Base-by-base conservation (phyloP, 2,888 invertebrate species). In the Pristionchus entomophagus region DNA sequence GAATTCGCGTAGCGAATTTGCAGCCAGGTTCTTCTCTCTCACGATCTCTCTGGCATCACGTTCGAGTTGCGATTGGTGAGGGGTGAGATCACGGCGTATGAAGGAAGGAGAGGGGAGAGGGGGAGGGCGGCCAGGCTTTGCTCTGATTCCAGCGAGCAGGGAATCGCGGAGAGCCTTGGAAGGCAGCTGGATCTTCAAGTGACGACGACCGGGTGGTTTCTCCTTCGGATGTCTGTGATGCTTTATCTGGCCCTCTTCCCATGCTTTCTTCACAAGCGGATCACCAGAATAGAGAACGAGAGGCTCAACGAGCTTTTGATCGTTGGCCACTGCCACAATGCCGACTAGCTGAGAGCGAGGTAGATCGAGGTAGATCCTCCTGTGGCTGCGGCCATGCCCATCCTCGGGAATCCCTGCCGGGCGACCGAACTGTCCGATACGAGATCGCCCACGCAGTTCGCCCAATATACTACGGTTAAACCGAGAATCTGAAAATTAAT, bases 321-420 rank as follows among this genome's bases (percentile, higher is more conserved):
- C 35, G 12, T 65, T 65, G 29, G 29, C 35, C 3, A 26, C 14
- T 65, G 19, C 6, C 26, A n/a, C n/a, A n/a, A n/a, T n/a, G n/a
- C n/a, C n/a, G n/a, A n/a, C n/a, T n/a, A n/a, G n/a, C n/a, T n/a
- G n/a, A n/a, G n/a, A n/a, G n/a, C n/a, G n/a, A n/a, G n/a, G n/a
- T n/a, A n/a, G n/a, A n/a, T n/a, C n/a, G n/a, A n/a, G n/a, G n/a
- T n/a, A n/a, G 96, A 96, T 10, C 96, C 96, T n/a, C 96, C 96
- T 91, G 95, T 95, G 87, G 96, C 96, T 0, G 96, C 96, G 0
- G 96, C 95, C 90, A 95, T 95, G 0, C 95, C 96, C 95, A 96
- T 96, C 86, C 95, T 94, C 0, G 95, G 95, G 91, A 95, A 95
- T 2, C 96, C 96, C 89, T 95, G 95, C 80, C 94, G 93, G 0